A percentile compares a stretch with the other conserved stretches of the same genome.
Conservation (phyloP, 2,797 vertebrate species). For the Xiphophorus birchmanni region DNA sequence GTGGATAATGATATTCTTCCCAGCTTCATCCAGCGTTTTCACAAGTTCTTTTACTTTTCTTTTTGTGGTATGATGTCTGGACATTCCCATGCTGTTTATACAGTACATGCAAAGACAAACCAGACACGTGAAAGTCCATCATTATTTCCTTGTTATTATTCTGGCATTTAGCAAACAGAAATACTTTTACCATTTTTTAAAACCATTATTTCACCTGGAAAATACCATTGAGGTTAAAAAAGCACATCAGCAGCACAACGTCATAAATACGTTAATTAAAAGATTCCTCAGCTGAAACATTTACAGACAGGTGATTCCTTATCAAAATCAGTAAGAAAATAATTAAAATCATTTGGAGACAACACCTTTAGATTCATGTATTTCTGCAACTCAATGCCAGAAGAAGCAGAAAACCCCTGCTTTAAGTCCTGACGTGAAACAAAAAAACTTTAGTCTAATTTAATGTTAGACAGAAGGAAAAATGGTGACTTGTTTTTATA, state of each 20-base stretch:
- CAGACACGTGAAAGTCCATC: background rate
- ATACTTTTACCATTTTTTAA: background rate
- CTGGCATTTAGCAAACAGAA: background rate
- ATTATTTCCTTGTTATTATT: background rate
- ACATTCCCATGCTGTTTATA: background rate
- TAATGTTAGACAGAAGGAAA: background rate
- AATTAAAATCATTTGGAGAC: too few species aligned
- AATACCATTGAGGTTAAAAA: too few species aligned
- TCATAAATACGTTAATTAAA: too few species aligned
- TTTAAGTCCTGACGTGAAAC: too few species aligned
- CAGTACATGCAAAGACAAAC: background rate
- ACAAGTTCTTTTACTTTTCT: background rate
- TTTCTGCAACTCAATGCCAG: too few species aligned
- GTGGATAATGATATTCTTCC: background rate
- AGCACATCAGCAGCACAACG: too few species aligned
- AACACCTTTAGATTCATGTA: too few species aligned
- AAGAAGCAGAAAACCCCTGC: too few species aligned
- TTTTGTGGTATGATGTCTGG: background rate
- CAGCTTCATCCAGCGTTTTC: background rate
- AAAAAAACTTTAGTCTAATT: background rate
- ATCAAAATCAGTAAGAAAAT: too few species aligned
- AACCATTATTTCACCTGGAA: too few species aligned
- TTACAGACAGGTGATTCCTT: too few species aligned
- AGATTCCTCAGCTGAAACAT: too few species aligned
- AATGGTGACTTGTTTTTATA: background rate